These are phyloP conservation scores for Disparrhopalites patrizii DNA, from an alignment of 2,888 invertebrate genomes.

Conservation along the genomic window DNA sequence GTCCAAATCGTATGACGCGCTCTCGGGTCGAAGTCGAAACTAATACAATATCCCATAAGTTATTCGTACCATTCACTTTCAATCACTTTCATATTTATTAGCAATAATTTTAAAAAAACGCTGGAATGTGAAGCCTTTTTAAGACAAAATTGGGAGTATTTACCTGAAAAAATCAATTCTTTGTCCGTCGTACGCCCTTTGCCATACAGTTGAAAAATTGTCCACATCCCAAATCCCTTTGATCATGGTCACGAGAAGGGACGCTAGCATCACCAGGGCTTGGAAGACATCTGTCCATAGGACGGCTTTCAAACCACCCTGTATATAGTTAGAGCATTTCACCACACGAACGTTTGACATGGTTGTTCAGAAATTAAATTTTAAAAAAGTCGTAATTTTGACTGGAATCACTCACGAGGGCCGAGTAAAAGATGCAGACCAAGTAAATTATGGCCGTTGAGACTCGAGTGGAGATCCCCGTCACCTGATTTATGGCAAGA, in stretches of 20 bases:
- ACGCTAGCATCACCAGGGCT: conserved; percentile 68
- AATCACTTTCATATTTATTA: too few relatives aligned
- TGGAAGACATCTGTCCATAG: conserved; percentile 78
- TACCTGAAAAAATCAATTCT: conserved; percentile 71
- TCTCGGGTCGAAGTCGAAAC: conserved; percentile 30
- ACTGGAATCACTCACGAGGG: conserved; percentile 63
- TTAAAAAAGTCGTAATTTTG: too few relatives aligned
- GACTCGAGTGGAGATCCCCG: conserved; percentile 73
- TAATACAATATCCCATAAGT: too few relatives aligned
- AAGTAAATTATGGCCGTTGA: conserved; percentile 74
- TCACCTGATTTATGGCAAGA: conserved; percentile 79
- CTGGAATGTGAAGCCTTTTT: too few relatives aligned
- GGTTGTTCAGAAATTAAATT: neutral
- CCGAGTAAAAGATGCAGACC: conserved; percentile 91
- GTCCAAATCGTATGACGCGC: conserved; percentile 31
- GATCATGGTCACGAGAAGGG: conserved; percentile 62
- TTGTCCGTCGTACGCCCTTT: conserved; percentile 60
- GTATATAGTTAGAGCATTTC: conserved; percentile 43
- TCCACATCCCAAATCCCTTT: conserved; percentile 66
- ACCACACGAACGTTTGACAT: neutral
- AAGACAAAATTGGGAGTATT: too few relatives aligned
- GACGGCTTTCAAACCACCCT: conserved; percentile 75
- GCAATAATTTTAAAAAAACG: too few relatives aligned
- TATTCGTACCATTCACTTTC: too few relatives aligned
- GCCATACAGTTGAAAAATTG: conserved; percentile 61